A percentile compares a stretch with the other conserved stretches of the same genome.
These are phyloP conservation scores for Ascaphus truei DNA, from an alignment of 2,113 vertebrate species.

Conservation along the genomic window DNA sequence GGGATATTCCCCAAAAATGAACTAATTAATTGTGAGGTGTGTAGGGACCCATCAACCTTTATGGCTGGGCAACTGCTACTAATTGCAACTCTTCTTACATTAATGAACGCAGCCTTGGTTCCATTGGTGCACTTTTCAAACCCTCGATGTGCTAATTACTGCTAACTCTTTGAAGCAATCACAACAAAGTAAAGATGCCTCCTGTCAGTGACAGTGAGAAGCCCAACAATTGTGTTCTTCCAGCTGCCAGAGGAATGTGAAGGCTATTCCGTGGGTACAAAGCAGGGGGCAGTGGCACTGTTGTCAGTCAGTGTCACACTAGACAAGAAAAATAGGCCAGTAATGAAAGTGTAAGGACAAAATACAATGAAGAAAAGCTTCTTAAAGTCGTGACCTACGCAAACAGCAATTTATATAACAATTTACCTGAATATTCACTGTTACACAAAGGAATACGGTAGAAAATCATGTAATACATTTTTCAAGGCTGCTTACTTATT, in stretches of 20 bases:
- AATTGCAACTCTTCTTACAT: too few species aligned
- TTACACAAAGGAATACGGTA: not conserved
- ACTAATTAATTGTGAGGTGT: too few species aligned
- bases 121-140: not conserved
- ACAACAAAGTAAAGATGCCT: not conserved
- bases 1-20: too few species aligned
- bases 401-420: not conserved
- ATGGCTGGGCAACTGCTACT: too few species aligned
- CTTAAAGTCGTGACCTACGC: not conserved
- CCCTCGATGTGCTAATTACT: slow-evolving; percentile 15
- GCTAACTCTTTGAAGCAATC: not conserved
- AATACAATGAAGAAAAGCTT: not conserved
- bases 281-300: not conserved
- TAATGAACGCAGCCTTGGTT: not conserved
- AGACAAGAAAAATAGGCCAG: slow-evolving; percentile 1
- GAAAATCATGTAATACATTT: too few species aligned
- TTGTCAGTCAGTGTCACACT: slow-evolving; percentile 8
- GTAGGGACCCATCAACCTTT: too few species aligned
- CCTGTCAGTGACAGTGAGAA: not conserved
- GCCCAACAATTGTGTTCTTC: slow-evolving; percentile 3
- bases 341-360: slow-evolving; percentile 8
- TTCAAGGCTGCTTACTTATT: too few species aligned
- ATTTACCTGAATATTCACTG: not conserved
- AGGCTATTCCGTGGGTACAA: slow-evolving; percentile 9
- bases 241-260: slow-evolving; percentile 7